These are phyloP conservation scores for Phenacoccus solenopsis DNA, from an alignment of 1,140 invertebrate species.

Conservation along the genomic window DNA sequence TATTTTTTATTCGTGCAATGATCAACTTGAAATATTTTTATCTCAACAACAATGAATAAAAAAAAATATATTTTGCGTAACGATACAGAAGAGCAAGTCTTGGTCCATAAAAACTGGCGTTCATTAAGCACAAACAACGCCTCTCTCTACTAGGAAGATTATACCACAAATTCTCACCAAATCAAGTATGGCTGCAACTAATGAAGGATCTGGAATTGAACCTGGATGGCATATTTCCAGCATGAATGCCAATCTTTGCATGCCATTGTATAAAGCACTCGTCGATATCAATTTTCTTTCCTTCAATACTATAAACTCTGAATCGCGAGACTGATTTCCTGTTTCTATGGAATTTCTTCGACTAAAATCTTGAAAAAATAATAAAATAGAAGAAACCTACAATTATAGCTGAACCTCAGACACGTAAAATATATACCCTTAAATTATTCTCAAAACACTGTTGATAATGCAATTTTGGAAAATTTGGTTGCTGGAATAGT, in stretches of 20 bases:
- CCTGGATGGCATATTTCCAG: conserved; percentile 92
- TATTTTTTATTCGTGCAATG: too few relatives aligned
- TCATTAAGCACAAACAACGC: too few relatives aligned
- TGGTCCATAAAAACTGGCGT: too few relatives aligned
- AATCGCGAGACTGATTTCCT: conserved; percentile 61
- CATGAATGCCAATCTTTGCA: conserved; percentile 73
- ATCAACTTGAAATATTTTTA: too few relatives aligned
- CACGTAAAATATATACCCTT: not conserved
- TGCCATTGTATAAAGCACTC: conserved; percentile 60
- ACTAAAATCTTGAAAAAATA: conserved; percentile 52
- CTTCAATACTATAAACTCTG: conserved; percentile 74
- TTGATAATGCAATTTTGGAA: not conserved
- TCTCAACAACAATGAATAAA: too few relatives aligned
- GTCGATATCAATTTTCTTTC: conserved; percentile 65
- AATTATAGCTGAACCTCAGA: not conserved
- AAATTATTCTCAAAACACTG: not conserved
- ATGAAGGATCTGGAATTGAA: conserved; percentile 83
- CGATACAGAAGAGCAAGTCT: too few relatives aligned
- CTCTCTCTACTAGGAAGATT: too few relatives aligned
- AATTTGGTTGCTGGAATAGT: too few relatives aligned
- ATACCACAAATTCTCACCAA: conserved; percentile 53
- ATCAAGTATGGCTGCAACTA: conserved; percentile 89
- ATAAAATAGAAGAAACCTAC: not conserved
- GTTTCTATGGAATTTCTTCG: conserved; percentile 66
- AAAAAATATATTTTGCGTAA: too few relatives aligned